Base-by-base conservation (phyloP, 92 coral and sea anemone species). In the Porites evermanni region DNA sequence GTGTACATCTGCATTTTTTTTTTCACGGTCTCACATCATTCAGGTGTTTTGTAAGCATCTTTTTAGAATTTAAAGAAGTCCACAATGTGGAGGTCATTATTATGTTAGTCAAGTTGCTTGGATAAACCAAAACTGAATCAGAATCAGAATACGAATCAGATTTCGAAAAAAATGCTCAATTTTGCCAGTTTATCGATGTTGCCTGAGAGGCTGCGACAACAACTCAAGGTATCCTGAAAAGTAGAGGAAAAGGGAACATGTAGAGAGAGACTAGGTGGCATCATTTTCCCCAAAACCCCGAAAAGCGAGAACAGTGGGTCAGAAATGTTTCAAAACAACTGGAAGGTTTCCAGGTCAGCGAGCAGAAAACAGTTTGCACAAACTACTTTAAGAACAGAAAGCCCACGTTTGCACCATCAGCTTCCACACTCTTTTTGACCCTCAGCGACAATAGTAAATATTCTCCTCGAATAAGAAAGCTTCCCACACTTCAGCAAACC, bases 321-420 rank as follows among this genome's bases (percentile, higher is more conserved):
- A 70, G 69, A 29, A 74, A 88, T 13, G 29, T 81, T 74, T 59
- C 82, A 2, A 54, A 56, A 81, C 87, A 83, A 16, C 80, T 75
- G 56, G 81, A 21, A 67, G 76, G 38, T 16, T 82, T 88, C 50
- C 8, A 8, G 5, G 83, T 60, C 74, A 75, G 32, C 7, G 80
- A 82, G 64, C 14, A 83, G 78, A 75, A 76, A 50, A 73, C 81
- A 21, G 88, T 82, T 5, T 88, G 82, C 72, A 75, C 84, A 7
- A 88, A 88, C 78, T 88, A 88, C 69, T 82, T 83, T 58, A 59
- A 54, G 74, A 74, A 53, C 76, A 88, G 90, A 61, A 77, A 85
- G 17, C 88, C 88, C 14, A 68, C 32, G 32, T 29, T 29, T 29
- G 32, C 32, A 29, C 32, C 32, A 29, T 3, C 32, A 29, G 32